Evolutionary conservation across 53 echinoderm and acorn worm species (phyloP).

Genomic region (Echinometra lucunter): DNA sequence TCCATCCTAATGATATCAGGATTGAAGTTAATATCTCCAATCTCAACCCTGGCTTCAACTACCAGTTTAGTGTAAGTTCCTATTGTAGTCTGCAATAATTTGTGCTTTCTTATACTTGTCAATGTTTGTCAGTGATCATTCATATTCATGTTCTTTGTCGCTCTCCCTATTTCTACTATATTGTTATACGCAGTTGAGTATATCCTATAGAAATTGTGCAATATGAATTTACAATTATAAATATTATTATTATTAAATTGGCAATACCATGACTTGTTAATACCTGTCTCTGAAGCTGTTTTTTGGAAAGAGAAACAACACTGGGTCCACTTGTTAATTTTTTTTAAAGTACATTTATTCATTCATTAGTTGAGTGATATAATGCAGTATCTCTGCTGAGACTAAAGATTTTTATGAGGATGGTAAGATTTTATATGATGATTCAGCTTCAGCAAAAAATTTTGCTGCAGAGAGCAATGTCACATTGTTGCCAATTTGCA

Average conservation of each 20-base stretch:
- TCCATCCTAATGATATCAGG: slow-evolving; percentile 59
- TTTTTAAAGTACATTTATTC: background rate
- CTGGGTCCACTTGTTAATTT: background rate
- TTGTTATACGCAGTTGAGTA: too few relatives aligned
- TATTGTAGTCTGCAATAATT: background rate
- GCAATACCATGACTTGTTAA: background rate
- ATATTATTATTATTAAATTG: background rate
- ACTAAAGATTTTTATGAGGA: background rate
- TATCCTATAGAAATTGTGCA: too few relatives aligned
- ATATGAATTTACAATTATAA: too few relatives aligned
- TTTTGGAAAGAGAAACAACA: background rate
- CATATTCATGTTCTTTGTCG: too few relatives aligned
- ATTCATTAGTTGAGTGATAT: background rate
- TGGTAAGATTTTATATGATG: background rate
- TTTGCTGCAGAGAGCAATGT: background rate
- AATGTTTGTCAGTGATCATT: background rate
- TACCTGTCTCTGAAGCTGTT: background rate
- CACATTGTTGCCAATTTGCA: background rate
- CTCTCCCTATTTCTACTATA: too few relatives aligned
- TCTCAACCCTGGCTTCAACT: slow-evolving; percentile 33
- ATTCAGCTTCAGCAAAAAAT: background rate
- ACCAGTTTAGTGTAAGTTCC: slow-evolving; percentile 56
- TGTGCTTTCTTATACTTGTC: background rate
- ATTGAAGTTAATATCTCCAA: slow-evolving; percentile 14
- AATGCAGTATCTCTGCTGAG: too few relatives aligned